A percentile compares a stretch with the other conserved stretches of the same genome.
Evolutionary conservation across 2,113 vertebrate species (phyloP).

Genomic region (Oreochromis spilurus): DNA sequence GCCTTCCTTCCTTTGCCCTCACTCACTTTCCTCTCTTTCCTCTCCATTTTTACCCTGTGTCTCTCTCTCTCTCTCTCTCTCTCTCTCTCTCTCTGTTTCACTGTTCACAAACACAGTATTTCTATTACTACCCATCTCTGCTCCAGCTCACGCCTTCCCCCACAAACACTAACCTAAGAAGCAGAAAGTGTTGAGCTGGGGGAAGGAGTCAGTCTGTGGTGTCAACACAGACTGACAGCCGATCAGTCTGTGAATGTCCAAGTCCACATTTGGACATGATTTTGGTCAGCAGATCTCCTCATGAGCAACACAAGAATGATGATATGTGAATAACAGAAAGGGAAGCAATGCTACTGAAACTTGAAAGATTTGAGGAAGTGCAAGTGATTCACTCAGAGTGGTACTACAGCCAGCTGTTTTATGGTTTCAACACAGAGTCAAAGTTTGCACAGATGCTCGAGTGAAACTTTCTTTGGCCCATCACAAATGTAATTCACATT

Average conservation of each 20-base stretch:
- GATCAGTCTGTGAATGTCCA: neutral
- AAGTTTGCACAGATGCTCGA: neutral
- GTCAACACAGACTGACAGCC: neutral
- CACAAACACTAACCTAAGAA: neutral
- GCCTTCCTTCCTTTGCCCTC: slow-evolving; percentile 44
- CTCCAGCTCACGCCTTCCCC: neutral
- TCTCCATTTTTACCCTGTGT: neutral
- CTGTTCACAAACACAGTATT: neutral
- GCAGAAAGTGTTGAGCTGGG: neutral
- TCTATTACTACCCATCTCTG: neutral
- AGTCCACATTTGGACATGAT: neutral
- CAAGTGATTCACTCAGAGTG: slow-evolving; percentile 11
- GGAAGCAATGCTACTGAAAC: slow-evolving; percentile 24
- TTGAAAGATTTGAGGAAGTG: slow-evolving; percentile 41
- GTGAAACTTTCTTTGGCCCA: neutral
- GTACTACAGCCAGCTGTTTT: slow-evolving; percentile 18
- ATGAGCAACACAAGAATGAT: neutral
- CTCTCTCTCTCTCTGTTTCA: neutral
- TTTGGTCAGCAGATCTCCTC: neutral
- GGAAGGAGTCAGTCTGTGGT: neutral
- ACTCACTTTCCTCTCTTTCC: slow-evolving; percentile 13
- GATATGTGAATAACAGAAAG: neutral
- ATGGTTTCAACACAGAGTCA: neutral
- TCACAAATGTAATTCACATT: neutral
- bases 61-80: neutral